A percentile compares a stretch with the other conserved stretches of the same genome.
Conservation (phyloP, 2,113 vertebrate genomes). For the Rana temporaria region DNA sequence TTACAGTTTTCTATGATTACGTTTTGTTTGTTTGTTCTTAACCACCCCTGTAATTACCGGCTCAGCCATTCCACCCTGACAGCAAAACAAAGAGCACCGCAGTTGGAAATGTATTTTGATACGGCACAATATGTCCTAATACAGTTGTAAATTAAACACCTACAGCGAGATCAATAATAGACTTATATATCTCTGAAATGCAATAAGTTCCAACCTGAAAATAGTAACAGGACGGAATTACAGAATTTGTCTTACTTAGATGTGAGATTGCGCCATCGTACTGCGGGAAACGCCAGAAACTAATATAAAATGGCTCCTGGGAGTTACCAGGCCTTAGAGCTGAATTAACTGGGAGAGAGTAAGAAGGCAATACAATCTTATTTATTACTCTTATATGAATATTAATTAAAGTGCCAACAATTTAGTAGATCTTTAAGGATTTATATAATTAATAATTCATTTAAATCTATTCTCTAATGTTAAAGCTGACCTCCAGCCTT, state of each 20-base stretch:
- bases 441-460: too few relatives aligned
- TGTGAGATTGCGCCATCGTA: neutral
- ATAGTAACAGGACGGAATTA: neutral
- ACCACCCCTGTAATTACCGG: neutral
- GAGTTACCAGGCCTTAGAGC: neutral
- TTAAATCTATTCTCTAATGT: too few relatives aligned
- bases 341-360: too few relatives aligned
- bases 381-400: too few relatives aligned
- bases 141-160: slow-evolving; percentile 35
- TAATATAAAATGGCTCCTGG: neutral
- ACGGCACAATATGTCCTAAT: neutral
- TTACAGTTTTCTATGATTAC: too few relatives aligned
- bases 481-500: too few relatives aligned
- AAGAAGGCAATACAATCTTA: neutral
- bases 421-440: too few relatives aligned
- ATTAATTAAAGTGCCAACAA: too few relatives aligned
- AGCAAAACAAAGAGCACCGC: neutral
- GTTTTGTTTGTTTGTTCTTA: neutral
- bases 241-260: neutral
- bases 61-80: neutral
- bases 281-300: neutral
- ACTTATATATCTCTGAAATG: neutral
- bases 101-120: neutral
- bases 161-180: slow-evolving; percentile 29
- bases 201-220: slow-evolving; percentile 11